A percentile compares a stretch with the other conserved stretches of the same genome.
Evolutionary conservation across 2,797 vertebrate species (phyloP).

Genomic region (Mallotus villosus): DNA sequence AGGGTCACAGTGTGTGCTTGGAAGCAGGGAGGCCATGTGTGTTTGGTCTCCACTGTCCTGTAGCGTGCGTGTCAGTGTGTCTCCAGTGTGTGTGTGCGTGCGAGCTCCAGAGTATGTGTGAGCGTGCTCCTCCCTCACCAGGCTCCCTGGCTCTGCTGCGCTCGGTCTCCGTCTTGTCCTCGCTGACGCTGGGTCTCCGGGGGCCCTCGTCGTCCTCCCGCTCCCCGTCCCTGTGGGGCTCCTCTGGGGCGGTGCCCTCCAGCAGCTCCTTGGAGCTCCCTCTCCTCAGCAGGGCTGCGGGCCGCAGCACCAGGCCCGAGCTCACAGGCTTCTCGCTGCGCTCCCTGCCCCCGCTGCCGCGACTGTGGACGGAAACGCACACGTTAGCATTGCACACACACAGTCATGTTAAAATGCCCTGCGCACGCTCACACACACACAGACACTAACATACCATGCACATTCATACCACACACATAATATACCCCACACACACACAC

Average conservation of each 20-base stretch:
- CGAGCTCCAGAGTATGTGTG: neutral
- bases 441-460: too few relatives aligned
- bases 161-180: constrained; percentile 80
- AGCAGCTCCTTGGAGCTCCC: constrained; percentile 85
- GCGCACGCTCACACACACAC: too few relatives aligned
- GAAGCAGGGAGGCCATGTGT: neutral
- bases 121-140: constrained; percentile 65
- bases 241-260: constrained; percentile 81
- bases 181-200: constrained; percentile 73
- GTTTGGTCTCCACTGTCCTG: neutral
- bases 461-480: too few relatives aligned
- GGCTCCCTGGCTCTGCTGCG: constrained; percentile 75
- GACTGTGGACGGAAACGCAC: constrained; percentile 42
- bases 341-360: constrained; percentile 82
- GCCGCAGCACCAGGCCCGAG: constrained; percentile 69
- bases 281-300: constrained; percentile 77
- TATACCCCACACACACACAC: too few relatives aligned
- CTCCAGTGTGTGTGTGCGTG: neutral
- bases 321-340: constrained; percentile 84
- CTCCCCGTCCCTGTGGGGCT: constrained; percentile 80
- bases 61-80: neutral
- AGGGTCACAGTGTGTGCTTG: neutral
- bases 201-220: constrained; percentile 77
- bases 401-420: too few relatives aligned
- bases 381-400: neutral